Conservation (phyloP, 2,888 invertebrate genomes). For the Theretra japonica region DNA sequence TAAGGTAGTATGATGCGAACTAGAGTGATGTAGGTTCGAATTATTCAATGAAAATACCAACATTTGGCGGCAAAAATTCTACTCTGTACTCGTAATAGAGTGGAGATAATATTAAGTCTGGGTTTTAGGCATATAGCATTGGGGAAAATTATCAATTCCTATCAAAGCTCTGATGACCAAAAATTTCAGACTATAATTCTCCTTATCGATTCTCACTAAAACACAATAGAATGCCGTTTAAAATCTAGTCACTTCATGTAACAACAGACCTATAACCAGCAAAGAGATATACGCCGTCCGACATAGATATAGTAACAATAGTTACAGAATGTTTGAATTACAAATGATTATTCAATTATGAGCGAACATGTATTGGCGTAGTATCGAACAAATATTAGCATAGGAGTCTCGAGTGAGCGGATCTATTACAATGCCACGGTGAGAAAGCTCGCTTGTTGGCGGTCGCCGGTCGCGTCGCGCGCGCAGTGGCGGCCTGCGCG, state of each 20-base stretch:
- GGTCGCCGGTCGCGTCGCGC: constrained; percentile 44
- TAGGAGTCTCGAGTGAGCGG: constrained; percentile 71
- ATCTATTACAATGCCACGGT: constrained; percentile 71
- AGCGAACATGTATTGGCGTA: constrained; percentile 28
- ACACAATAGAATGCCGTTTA: too few relatives aligned
- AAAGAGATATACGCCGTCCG: not conserved
- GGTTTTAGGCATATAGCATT: too few relatives aligned
- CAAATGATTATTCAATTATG: not conserved
- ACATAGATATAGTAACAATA: not conserved
- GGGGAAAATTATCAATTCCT: too few relatives aligned
- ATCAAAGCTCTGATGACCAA: too few relatives aligned
- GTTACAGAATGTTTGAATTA: not conserved
- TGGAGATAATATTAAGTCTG: too few relatives aligned
- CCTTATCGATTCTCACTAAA: too few relatives aligned
- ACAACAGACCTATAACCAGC: too few relatives aligned
- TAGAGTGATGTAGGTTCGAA: too few relatives aligned
- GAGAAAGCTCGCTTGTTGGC: constrained; percentile 63
- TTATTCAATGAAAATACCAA: too few relatives aligned
- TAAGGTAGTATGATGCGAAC: not conserved
- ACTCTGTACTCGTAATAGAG: too few relatives aligned
- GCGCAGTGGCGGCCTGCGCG: constrained; percentile 37
- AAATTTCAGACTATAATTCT: too few relatives aligned
- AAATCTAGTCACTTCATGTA: too few relatives aligned
- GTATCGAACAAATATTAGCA: constrained; percentile 50
- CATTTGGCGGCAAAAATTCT: not conserved